Base-by-base conservation (phyloP, 2,888 invertebrate genomes). In the Athripsodes cinereus region DNA sequence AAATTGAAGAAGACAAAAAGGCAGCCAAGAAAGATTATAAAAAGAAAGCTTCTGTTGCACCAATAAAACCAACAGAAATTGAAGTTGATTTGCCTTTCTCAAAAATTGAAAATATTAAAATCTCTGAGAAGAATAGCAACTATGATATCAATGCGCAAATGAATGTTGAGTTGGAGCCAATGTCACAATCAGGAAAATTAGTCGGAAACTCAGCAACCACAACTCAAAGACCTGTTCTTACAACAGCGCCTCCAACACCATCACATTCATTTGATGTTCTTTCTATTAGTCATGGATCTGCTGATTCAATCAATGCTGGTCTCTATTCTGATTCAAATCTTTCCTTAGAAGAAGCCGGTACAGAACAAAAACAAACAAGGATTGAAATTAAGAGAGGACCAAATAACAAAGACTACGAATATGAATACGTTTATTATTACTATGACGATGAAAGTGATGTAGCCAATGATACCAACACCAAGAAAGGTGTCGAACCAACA, bases 391-490 rank as follows among this genome's bases (percentile, higher is more conserved):
- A 92, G 68, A 92, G 92, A 69, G 92, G 90, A 13, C 90, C 91
- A 1, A 92, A 92, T 68, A 92, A 92, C 1, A 88, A 92, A 71
- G 92, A 93, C 69, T 92, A 92, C 68, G 93, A 93, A 71, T 93
- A 92, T 68, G 93, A 93, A 70, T 93, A 93, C 69, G 89, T 93
- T 22, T 93, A 93, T 69, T 93, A 93, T 69, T 93, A 93, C 67
- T 90, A 90, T 66, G 91, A 92, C 66, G 92, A 92, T 64, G 89
- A 88, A 19, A 84, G 84, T 51, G 80, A 78, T 61, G 72, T 72
- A 11, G 68, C 68, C 63, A 72, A 71, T 26, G 69, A 59, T 22
- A 70, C 71, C 47, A 65, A 65, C 2, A 72, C 71, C 49, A 71
- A 72, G 21, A 68, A 69, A 34, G 22, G 66, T 21, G 34, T 50